phyloP scores from a whole-genome alignment of 2,888 invertebrate genomes.

The Physocephala rufipes region DNA sequence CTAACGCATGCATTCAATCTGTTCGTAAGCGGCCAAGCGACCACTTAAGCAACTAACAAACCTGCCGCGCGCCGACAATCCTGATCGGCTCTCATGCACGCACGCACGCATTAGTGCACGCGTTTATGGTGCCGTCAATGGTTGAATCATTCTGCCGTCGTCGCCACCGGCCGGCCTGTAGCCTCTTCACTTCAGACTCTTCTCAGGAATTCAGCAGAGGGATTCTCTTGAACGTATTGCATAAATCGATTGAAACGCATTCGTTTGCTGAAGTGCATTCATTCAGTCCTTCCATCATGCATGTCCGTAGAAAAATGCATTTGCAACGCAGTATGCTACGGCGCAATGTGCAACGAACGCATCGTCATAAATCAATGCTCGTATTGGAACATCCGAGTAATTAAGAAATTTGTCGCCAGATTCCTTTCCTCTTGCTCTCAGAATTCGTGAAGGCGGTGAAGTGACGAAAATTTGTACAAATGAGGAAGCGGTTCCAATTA shows the following conservation, averaged over 20 bases:
- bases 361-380: constrained; percentile 18
- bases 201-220: too few relatives aligned
- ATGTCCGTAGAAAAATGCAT: constrained; percentile 15
- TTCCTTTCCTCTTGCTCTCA: constrained; percentile 1
- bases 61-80: constrained; percentile 17
- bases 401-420: constrained; percentile 48
- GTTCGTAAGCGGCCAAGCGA: not conserved
- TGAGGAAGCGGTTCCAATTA: constrained; percentile 20
- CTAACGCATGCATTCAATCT: constrained; percentile 21
- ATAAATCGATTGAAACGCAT: not conserved
- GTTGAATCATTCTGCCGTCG: not conserved
- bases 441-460: not conserved
- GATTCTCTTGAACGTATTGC: not conserved
- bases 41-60: not conserved
- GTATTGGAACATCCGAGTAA: constrained; percentile 33
- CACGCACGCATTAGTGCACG: constrained; percentile 20
- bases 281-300: not conserved
- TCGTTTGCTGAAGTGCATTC: constrained; percentile 9
- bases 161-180: not conserved
- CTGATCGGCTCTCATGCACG: constrained; percentile 24
- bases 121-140: too few relatives aligned
- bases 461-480: constrained; percentile 26
- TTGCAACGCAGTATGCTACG: constrained; percentile 11
- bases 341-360: constrained; percentile 31
- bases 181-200: not conserved